A percentile compares a stretch with the other conserved stretches of the same genome.
Conservation (phyloP, 2,888 invertebrate species). For the Oligia strigilis region DNA sequence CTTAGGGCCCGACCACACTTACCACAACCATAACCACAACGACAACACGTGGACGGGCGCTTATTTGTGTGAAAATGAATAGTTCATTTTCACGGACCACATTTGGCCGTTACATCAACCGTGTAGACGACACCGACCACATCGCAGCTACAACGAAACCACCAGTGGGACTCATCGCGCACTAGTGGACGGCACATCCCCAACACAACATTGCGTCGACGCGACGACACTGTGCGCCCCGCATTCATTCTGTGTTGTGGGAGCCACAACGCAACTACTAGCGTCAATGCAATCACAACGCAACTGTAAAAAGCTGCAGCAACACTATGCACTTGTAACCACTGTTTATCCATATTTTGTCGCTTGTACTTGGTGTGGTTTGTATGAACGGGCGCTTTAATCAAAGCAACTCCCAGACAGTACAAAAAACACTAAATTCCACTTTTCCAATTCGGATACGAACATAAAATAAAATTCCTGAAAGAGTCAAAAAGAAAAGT, state of each 20-base stretch:
- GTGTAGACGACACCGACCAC: neutral
- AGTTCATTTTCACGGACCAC: neutral
- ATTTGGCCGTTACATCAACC: neutral
- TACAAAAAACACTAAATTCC: conserved; percentile 2
- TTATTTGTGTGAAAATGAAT: neutral
- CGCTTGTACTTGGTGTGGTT: neutral
- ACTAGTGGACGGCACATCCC: neutral
- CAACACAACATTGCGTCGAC: neutral
- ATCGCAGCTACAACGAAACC: neutral
- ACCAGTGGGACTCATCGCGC: neutral
- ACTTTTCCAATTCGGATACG: conserved; percentile 28
- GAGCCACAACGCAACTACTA: neutral
- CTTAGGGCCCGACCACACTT: neutral
- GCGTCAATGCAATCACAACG: neutral
- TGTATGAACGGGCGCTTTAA: neutral
- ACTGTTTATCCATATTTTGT: neutral
- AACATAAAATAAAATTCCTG: conserved; percentile 55
- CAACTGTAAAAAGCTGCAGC: neutral
- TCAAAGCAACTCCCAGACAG: conserved; percentile 6
- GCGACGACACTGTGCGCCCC: neutral
- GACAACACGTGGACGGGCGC: neutral
- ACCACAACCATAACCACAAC: neutral
- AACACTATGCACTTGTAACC: neutral
- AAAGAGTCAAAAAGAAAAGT: conserved; percentile 49
- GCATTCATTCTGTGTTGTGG: neutral